A percentile compares a stretch with the other conserved stretches of the same genome.
Conservation (phyloP, 2,113 vertebrate species). For the Pterophyllum scalare region DNA sequence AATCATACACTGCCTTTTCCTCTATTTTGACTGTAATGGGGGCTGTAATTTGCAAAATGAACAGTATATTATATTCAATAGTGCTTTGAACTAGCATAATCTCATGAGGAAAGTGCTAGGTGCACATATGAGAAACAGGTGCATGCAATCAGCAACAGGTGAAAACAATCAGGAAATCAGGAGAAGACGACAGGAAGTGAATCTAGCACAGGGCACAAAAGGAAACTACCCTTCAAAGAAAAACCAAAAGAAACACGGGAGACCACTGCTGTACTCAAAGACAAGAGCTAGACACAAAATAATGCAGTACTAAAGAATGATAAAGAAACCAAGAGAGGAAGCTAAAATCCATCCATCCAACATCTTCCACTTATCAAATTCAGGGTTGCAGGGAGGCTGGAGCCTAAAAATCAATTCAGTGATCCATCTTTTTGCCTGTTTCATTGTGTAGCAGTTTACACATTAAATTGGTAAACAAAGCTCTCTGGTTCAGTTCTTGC, state of each 20-base stretch:
- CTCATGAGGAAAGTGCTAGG: neutral
- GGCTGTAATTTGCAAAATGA: neutral
- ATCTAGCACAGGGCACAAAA: rapidly evolving
- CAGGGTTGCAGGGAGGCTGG: no score
- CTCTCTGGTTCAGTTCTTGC: no score
- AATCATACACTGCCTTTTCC: neutral
- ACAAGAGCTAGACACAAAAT: neutral
- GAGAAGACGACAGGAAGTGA: neutral
- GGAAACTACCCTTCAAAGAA: neutral
- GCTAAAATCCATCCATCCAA: no score
- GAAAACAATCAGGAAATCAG: neutral
- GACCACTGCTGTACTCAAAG: neutral
- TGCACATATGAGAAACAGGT: neutral
- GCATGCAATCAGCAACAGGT: neutral
- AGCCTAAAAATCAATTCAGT: no score
- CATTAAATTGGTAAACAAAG: no score
- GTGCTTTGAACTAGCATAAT: neutral
- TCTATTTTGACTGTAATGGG: neutral
- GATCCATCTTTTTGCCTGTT: no score
- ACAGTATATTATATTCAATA: neutral
- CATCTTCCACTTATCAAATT: no score
- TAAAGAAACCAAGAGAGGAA: no score
- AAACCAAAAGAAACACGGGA: no score
- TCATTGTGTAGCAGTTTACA: no score
- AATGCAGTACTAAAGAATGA: no score